Base-by-base conservation (phyloP, 2,888 invertebrate genomes). In the Leucoma salicis region DNA sequence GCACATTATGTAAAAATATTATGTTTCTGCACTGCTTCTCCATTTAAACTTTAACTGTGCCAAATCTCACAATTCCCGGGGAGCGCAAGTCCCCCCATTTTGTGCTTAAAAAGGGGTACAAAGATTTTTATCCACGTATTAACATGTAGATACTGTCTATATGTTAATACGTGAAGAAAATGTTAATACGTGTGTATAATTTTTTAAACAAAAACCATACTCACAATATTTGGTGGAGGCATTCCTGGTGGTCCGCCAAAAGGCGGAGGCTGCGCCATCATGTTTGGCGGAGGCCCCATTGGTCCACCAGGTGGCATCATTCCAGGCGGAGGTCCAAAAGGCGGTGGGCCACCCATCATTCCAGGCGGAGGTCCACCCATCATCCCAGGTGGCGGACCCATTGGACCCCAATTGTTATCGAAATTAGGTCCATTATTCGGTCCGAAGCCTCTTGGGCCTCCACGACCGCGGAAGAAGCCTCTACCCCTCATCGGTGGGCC, bases 371-470 rank as follows among this genome's bases (percentile, higher is more conserved):
- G 91, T 11, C 61, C 86, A 0, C 83, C 84, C 82, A 85, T 82
- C 85, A 86, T 86, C 0, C 83, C 92, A 16, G 93, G 86, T 14
- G 91, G 91, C 27, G 91, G 91, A 0, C 92, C 92, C 82, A 90
- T 91, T 14, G 92, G 92, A 10, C 93, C 94, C 94, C 94, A 95
- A 73, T 93, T 94, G 11, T 93, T 93, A 63, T 88, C 88, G 33
- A 76, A 87, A 51, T 78, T 83, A 0, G 91, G 91, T 3, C 91
- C 88, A 60, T 89, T 78, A 50, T 90, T 85, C 0, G 85, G 88
- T 0, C 90, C 91, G 46, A 90, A 88, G 41, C 56, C 61, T 12
- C 85, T 72, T 0, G 87, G 86, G 0, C 80, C 91, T 0, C 91
- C 91, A 1, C 91, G 77, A 13, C 89, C 88, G 1, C 91, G 79